Conservation (phyloP, 2,888 invertebrate genomes). For the Leptinotarsa juncta region DNA sequence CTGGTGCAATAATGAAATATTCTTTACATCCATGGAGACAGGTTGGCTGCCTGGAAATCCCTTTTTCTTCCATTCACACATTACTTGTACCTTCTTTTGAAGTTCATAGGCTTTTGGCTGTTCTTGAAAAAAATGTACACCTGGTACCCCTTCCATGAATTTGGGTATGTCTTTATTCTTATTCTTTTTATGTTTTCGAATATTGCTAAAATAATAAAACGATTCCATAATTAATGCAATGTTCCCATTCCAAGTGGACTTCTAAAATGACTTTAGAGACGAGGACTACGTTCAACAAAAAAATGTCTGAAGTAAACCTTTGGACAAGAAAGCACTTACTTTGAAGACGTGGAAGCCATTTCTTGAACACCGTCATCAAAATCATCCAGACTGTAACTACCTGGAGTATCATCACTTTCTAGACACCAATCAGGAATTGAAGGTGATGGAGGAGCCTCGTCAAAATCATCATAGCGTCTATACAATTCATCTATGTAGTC, state of each 20-base stretch:
- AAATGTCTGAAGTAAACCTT: background rate
- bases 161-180: constrained; percentile 47
- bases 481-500: constrained; percentile 94
- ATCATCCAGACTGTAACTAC: constrained; percentile 45
- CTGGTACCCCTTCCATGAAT: constrained; percentile 90
- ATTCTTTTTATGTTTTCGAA: constrained; percentile 13
- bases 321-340: constrained; percentile 25
- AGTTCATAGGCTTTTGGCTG: constrained; percentile 70
- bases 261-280: background rate
- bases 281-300: background rate
- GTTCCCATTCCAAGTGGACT: too few species aligned
- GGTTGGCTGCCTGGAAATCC: constrained; percentile 98
- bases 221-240: background rate
- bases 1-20: constrained; percentile 79
- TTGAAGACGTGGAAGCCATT: constrained; percentile 51
- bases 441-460: constrained; percentile 80
- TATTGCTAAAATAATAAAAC: background rate
- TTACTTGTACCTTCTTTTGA: constrained; percentile 80
- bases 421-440: constrained; percentile 89
- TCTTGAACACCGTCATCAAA: constrained; percentile 41
- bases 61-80: constrained; percentile 82
- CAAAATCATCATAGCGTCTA: constrained; percentile 80
- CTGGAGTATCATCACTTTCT: constrained; percentile 64
- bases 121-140: constrained; percentile 78
- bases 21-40: constrained; percentile 91